Evolutionary conservation across 2,113 vertebrate species (phyloP).

Genomic region (Elephas maximus): DNA sequence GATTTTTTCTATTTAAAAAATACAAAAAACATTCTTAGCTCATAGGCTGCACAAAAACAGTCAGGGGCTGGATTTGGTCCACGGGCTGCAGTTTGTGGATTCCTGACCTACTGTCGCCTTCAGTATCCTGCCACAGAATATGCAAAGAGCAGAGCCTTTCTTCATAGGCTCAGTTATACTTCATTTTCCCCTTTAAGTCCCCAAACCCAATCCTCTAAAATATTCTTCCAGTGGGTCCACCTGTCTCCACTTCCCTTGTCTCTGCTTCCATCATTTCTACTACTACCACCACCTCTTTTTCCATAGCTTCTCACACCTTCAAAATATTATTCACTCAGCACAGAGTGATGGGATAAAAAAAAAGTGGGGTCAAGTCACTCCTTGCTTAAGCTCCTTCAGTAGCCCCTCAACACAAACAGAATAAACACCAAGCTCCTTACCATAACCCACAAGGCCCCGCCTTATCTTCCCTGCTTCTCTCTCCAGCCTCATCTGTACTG

Average conservation of each 20-base stretch:
- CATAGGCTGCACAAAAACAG: neutral
- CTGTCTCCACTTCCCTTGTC: neutral
- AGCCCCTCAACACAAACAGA: neutral
- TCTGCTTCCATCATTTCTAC: neutral
- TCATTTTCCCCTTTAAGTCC: neutral
- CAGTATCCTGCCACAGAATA: neutral
- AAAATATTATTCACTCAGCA: neutral
- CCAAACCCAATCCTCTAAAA: neutral
- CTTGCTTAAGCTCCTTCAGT: neutral
- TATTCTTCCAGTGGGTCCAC: neutral
- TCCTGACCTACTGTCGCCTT: neutral
- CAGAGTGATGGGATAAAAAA: neutral
- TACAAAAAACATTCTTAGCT: neutral
- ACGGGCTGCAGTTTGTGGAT: neutral
- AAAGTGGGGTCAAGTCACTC: neutral
- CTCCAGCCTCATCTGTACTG: too few relatives aligned
- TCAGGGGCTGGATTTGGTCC: neutral
- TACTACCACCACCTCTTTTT: neutral
- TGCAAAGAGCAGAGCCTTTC: neutral
- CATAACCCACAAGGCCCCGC: neutral
- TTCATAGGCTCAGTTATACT: neutral
- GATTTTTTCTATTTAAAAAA: slow-evolving; percentile 42
- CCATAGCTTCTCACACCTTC: neutral
- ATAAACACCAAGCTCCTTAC: neutral
- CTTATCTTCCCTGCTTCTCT: neutral